A percentile compares a stretch with the other conserved stretches of the same genome.
Evolutionary conservation across 2,113 vertebrate genomes (phyloP).

Genomic region (Hippocampus barbouri): DNA sequence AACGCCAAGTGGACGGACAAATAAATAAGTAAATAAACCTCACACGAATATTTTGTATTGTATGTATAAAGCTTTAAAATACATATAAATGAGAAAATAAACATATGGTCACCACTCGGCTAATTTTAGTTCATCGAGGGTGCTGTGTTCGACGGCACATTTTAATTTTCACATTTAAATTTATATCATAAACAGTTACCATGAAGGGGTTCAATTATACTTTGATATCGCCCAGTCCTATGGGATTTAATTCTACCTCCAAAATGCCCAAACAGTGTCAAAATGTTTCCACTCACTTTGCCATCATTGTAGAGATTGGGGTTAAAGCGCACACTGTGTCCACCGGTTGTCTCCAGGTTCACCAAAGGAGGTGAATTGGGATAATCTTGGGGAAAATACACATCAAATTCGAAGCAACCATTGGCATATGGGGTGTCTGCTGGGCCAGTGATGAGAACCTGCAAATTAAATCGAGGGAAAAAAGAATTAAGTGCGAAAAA

Average conservation of each 20-base stretch:
- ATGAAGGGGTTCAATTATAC: no score
- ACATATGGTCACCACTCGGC: no score
- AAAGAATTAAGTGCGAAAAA: not conserved
- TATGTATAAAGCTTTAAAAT: no score
- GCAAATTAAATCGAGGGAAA: not conserved
- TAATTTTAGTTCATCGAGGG: no score
- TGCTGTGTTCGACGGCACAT: no score
- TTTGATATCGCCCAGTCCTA: not conserved
- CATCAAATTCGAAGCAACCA: constrained; percentile 98
- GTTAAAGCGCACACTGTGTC: constrained; percentile 96
- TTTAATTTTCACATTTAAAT: no score
- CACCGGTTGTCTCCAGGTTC: constrained; percentile 96
- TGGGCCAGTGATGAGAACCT: constrained; percentile 97
- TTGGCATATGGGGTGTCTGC: constrained; percentile 97
- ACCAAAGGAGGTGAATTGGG: constrained; percentile 97
- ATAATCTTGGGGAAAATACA: constrained; percentile 99
- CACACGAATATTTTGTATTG: no score
- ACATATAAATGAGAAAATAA: no score
- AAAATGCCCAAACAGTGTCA: not conserved
- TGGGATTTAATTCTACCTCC: not conserved
- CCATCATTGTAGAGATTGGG: constrained; percentile 99
- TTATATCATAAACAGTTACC: no score
- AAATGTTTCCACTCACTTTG: constrained; percentile 75
- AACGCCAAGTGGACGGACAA: no score
- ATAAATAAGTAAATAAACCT: no score